Evolutionary conservation across 2,797 vertebrate species (phyloP), one percentile per base, ranked within the genome.

Genomic region (Rhinatrema bivittatum): DNA sequence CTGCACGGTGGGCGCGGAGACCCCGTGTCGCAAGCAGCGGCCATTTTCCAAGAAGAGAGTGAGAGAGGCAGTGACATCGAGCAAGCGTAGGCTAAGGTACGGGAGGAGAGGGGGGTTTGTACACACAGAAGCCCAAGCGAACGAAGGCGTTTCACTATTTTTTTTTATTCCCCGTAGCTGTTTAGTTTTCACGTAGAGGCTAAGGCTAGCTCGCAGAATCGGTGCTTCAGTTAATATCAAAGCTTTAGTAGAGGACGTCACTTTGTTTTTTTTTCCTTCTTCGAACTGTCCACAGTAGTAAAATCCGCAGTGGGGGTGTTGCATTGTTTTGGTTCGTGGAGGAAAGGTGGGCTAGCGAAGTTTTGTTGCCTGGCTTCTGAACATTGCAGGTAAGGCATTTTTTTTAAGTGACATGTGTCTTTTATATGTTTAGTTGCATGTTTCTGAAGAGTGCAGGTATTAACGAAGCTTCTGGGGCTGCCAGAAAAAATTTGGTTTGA

Each of bases 21-120:
- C 93, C 94, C 94, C 89, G 88, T 86, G 81, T 78, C 62, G 53
- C 43, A 68, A 84, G 91, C n/a, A 39, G 62, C 89, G 93, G 94
- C 94, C 94, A 97, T 97, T 97, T 97, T 97, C 93, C 91, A 88
- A n/a, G n/a, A n/a, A n/a, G n/a, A n/a, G n/a, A n/a, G n/a, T n/a
- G 89, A 89, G 91, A 90, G 89, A 88, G 87, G 88, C 87, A 90
- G 88, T 82, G 81, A 84, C 82, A 82, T 71, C 66, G 78, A 75
- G 72, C 76, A 68, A 77, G 80, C 79, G 78, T 79, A 76, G 71
- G 64, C 65, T 65, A 65, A 57, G 66, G 62, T 62, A 68, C 72
- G 69, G 70, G 67, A 74, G 75, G 46, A 75, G 46, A 50, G 46
- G 21, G 46, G 46, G 39, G 33, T 42, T 50, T 50, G 46, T 42